Base-by-base conservation (phyloP, 2,888 invertebrate species). In the Orchesellides sinensis region DNA sequence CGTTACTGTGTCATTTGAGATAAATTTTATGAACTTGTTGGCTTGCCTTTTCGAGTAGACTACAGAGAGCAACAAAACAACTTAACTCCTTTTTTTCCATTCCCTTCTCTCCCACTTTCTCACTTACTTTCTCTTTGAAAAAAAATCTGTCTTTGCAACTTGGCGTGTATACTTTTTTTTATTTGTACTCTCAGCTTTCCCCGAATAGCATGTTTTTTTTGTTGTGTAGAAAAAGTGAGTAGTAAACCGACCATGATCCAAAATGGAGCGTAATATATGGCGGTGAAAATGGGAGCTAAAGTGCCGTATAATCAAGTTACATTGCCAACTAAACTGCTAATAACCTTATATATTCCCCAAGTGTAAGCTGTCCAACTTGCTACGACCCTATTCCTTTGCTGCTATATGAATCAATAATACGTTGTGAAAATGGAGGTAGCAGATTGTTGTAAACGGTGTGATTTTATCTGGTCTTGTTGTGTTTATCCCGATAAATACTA, bases 1-100 rank as follows among this genome's bases (percentile, higher is more conserved):
- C 81, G 81, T 81, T 81, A 81, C 74, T 74, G 69, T 81, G 69
- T 74, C 81, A 81, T 81, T 81, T 81, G 68, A 81, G 74, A 81
- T 81, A 81, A 81, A 59, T 74, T 81, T 80, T 80, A 81, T 81
- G 81, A 81, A 81, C 81, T 81, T 81, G 81, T 81, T 74, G 74
- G 74, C 81, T 74, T 74, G n/a, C 74, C 61, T 25, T 59, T 73
- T 74, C 32, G 66, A 73, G 73, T 80, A 68, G 80, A 73, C 73
- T 80, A 80, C 61, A 19, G 69, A 68, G 74, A 74, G 74, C 74
- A 74, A 81, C 74, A 81, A 74, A 81, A 81, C 81, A 81, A 74
- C 68, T 80, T 80, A 69, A 74, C 81, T 81, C 59, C 73, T 81
- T 74, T 68, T 79, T 72, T 75, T n/a, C n/a, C 45, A 14, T 56